phyloP scores from a whole-genome alignment of 2,797 vertebrate species.

The Paramormyrops hopkinsi region DNA sequence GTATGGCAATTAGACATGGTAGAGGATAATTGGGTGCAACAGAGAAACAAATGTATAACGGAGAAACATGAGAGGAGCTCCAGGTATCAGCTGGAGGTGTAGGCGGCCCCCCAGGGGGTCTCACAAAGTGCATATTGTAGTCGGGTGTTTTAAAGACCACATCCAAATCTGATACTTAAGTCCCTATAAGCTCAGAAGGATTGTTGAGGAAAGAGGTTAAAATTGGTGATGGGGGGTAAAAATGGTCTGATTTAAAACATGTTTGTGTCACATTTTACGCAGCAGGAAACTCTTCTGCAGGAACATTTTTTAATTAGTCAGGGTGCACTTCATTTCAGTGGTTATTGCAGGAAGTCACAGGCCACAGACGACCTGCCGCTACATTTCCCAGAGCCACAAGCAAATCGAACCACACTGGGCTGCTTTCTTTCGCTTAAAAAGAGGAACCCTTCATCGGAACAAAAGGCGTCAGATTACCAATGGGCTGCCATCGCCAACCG shows the following conservation, averaged over 20 bases:
- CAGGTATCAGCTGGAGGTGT: background rate
- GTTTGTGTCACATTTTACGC: background rate
- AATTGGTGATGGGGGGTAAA: background rate
- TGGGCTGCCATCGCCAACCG: background rate
- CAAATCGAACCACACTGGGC: background rate
- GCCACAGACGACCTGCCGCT: background rate
- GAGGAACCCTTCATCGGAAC: background rate
- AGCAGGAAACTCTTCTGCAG: background rate
- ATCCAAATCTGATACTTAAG: background rate
- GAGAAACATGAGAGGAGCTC: background rate
- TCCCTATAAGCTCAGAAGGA: background rate
- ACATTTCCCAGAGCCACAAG: background rate
- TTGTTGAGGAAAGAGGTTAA: background rate
- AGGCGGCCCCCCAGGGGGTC: background rate
- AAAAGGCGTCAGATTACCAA: background rate
- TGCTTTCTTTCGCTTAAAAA: background rate
- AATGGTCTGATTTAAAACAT: background rate
- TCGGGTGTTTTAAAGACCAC: background rate
- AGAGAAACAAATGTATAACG: background rate
- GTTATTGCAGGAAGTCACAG: background rate
- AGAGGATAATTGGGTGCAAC: background rate
- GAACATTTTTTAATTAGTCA: background rate
- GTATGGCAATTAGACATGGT: slow-evolving; percentile 13
- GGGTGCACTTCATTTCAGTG: background rate
- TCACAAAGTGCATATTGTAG: background rate